A percentile compares a stretch with the other conserved stretches of the same genome.
These are phyloP conservation scores for Encarsia formosa DNA, from an alignment of 2,888 invertebrate species.

Conservation along the genomic window DNA sequence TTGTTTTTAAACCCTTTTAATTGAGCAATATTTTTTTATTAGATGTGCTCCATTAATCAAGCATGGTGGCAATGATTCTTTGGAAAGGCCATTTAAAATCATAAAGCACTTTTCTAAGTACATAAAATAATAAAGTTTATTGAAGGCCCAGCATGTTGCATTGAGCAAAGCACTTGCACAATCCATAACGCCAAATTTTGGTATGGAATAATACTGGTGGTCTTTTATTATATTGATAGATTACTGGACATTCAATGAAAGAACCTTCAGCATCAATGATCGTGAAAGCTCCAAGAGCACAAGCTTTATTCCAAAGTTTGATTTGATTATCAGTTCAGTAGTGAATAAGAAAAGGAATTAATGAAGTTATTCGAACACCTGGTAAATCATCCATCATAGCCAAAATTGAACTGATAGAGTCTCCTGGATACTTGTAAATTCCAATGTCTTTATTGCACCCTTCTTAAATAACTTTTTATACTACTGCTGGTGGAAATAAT, in stretches of 20 bases:
- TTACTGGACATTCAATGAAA: not conserved
- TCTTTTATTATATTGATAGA: not conserved
- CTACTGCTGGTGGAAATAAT: no score
- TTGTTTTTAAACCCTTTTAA: no score
- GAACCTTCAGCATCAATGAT: conserved; percentile 1
- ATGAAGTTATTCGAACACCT: not conserved
- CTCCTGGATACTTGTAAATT: not conserved
- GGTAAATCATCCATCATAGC: not conserved
- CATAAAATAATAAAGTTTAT: not conserved
- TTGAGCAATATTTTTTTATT: no score
- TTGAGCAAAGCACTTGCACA: not conserved
- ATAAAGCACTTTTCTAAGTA: not conserved
- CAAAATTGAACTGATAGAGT: not conserved
- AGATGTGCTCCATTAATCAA: no score
- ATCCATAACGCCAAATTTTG: not conserved
- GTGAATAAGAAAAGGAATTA: not conserved
- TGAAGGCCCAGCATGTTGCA: not conserved
- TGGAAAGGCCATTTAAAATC: no score
- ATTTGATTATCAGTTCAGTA: conserved; percentile 6
- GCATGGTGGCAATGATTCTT: no score
- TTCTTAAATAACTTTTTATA: no score
- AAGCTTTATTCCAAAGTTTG: not conserved
- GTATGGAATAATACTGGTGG: not conserved
- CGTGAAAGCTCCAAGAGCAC: not conserved
- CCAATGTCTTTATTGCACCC: not conserved